A percentile compares a stretch with the other conserved stretches of the same genome.
phyloP scores from a whole-genome alignment of 2,888 invertebrate species.

The Conomelus anceps region DNA sequence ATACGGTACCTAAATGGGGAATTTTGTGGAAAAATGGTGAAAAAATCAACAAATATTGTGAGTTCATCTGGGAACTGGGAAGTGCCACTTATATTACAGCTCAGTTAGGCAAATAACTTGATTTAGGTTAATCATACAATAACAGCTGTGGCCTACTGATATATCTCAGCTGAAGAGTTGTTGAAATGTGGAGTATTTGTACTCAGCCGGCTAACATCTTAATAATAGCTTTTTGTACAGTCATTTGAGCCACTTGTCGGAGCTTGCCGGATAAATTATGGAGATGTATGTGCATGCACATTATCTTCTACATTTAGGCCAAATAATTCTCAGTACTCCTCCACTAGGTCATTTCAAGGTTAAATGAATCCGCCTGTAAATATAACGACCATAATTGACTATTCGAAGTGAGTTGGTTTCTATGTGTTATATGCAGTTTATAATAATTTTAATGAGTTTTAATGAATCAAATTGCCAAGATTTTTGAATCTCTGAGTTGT shows the following conservation, averaged over 20 bases:
- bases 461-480: not conserved
- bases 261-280: not conserved
- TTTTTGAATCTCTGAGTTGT: not conserved
- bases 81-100: not conserved
- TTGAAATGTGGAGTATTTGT: not conserved
- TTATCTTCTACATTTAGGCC: not conserved
- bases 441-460: not conserved
- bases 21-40: too few species aligned
- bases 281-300: not conserved
- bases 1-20: too few species aligned
- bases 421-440: not conserved
- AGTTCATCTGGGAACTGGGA: not conserved
- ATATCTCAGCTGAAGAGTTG: not conserved
- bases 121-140: not conserved
- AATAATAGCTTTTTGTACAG: not conserved
- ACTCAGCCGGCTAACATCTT: not conserved
- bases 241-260: not conserved
- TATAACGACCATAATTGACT: not conserved
- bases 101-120: not conserved
- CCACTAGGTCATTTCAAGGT: not conserved
- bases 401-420: not conserved
- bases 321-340: not conserved
- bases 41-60: not conserved
- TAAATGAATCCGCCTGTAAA: not conserved
- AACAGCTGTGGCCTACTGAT: not conserved